Percentiles rank a stretch among this genome's conserved stretches.
phyloP scores from a whole-genome alignment of 2,797 vertebrate genomes.

The Danio choprae region DNA sequence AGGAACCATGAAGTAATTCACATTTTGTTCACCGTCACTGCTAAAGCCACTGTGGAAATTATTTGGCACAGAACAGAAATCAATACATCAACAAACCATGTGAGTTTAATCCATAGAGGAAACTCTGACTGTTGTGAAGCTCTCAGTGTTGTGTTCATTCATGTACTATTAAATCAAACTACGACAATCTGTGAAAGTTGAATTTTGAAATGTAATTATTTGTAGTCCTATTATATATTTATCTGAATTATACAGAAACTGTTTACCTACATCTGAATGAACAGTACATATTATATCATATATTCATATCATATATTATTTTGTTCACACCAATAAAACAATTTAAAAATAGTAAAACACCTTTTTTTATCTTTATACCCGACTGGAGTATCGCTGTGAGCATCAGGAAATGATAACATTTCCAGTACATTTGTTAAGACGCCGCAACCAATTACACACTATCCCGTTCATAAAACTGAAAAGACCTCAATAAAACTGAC shows the following conservation, averaged over 20 bases:
- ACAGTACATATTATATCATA: neutral
- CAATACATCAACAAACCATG: constrained; percentile 37
- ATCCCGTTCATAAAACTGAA: constrained; percentile 4
- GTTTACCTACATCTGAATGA: neutral
- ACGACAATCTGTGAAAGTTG: neutral
- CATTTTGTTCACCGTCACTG: neutral
- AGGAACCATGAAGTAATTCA: neutral
- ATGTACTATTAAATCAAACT: neutral
- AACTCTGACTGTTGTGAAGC: neutral
- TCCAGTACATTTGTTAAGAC: neutral
- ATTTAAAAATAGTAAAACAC: neutral
- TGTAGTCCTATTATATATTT: neutral
- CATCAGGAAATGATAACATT: neutral
- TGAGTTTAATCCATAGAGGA: constrained; percentile 38
- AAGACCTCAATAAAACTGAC: constrained; percentile 7
- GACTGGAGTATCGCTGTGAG: neutral
- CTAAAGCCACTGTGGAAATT: constrained; percentile 29
- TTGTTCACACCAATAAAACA: constrained; percentile 25
- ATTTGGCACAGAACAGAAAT: constrained; percentile 18
- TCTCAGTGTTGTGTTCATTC: constrained; percentile 14
- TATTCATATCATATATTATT: neutral
- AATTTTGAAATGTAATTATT: neutral
- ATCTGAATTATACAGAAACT: neutral
- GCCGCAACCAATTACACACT: neutral
- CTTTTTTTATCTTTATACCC: constrained; percentile 8